Evolutionary conservation across 2,113 vertebrate species (phyloP).

Genomic region (Emydocephalus ijimae): DNA sequence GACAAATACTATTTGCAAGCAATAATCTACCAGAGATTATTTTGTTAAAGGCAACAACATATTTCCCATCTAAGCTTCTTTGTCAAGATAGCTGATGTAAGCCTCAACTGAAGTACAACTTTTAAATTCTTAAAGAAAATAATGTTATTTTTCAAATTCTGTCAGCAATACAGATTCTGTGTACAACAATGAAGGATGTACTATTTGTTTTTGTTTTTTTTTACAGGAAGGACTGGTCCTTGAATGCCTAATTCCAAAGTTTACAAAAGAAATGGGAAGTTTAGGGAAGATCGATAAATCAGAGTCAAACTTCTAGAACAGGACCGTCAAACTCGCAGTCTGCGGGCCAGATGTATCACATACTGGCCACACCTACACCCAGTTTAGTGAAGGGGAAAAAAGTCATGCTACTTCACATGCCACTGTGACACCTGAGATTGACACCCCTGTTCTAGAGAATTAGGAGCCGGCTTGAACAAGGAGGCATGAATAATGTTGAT

Average conservation of each 20-base stretch:
- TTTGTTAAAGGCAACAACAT: background rate
- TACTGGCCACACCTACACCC: too few relatives aligned
- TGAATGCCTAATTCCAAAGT: background rate
- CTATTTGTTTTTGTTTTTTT: too few relatives aligned
- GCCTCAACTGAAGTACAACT: background rate
- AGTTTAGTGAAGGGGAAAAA: too few relatives aligned
- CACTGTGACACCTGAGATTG: too few relatives aligned
- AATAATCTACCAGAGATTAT: constrained; percentile 37
- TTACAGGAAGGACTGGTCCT: background rate
- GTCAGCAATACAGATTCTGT: background rate
- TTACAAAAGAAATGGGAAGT: background rate
- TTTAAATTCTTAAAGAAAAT: background rate
- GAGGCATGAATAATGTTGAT: background rate
- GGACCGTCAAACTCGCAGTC: too few relatives aligned
- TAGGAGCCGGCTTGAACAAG: background rate
- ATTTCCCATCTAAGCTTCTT: background rate
- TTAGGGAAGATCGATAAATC: background rate
- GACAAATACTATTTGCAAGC: constrained; percentile 27
- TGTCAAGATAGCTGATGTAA: background rate
- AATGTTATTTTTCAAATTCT: background rate
- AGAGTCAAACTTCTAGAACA: background rate
- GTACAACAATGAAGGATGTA: background rate
- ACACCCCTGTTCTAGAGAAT: background rate
- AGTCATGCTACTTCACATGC: too few relatives aligned
- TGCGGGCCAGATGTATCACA: too few relatives aligned